Base-by-base conservation (phyloP, 2,797 vertebrate genomes). In the Amazona ochrocephala region DNA sequence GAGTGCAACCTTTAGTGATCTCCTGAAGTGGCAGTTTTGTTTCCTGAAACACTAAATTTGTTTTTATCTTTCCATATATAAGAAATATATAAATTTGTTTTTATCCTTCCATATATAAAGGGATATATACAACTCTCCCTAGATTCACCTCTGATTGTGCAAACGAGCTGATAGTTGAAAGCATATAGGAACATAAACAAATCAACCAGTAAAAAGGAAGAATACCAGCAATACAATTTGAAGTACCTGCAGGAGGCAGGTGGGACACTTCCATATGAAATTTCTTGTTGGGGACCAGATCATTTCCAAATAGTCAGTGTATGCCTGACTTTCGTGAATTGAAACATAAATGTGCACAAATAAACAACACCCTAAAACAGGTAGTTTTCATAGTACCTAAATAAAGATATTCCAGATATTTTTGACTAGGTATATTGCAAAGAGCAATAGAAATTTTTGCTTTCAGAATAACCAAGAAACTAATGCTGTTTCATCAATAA, bases 11-110 rank as follows among this genome's bases (percentile, higher is more conserved):
- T 70, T 73, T 62, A 85, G 79, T 81, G 68, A 37, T 85, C 87
- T 89, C n/a, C 34, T 79, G 64, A 90, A 82, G 74, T 53, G 30
- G 41, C 80, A 77, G 54, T 76, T 96, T 65, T 88, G 66, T 88
- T 76, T 87, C 83, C 85, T 74, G 87, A 82, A 94, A 84, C 37
- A 47, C 44, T 94, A 29, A 56, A 84, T 93, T 73, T 93, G 47
- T 65, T 91, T 94, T 91, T 93, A 87, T 37, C 37, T 37, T 37
- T 37, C 37, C 37, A 37, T 37, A 37, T 37, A 37, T 37, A 37
- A 37, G 10, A 37, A 37, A 37, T 37, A 37, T 37, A 37, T 94
- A 26, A 56, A 84, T 93, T 73, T 93, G 47, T 65, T 91, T 94
- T 91, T 93, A 87, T 37, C 37, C 37, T 37, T 37, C 37, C 37